Evolutionary conservation across 2,888 invertebrate species (phyloP).

Genomic region (Leucophora obtusa): DNA sequence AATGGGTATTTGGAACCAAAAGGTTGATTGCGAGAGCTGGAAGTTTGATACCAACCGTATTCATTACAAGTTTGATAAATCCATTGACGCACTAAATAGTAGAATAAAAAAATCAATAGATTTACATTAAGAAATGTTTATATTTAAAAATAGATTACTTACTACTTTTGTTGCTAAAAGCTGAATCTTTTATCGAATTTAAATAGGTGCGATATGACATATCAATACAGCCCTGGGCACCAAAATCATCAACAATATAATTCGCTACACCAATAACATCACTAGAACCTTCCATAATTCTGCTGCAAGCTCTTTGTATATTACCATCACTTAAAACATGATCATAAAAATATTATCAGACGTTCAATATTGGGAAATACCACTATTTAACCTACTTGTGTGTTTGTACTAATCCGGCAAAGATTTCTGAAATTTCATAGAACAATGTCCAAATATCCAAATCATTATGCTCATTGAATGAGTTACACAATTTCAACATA

Average conservation of each 20-base stretch:
- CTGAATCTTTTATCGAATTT: slow-evolving; percentile 63
- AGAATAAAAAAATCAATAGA: neutral
- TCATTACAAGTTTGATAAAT: slow-evolving; percentile 91
- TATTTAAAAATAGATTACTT: slow-evolving; percentile 52
- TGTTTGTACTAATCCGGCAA: slow-evolving; percentile 74
- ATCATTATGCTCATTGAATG: slow-evolving; percentile 72
- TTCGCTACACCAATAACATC: slow-evolving; percentile 71
- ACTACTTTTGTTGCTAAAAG: slow-evolving; percentile 68
- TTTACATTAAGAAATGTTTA: neutral
- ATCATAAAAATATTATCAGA: neutral
- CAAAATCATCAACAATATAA: slow-evolving; percentile 67
- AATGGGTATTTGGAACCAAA: slow-evolving; percentile 78
- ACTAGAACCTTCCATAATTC: slow-evolving; percentile 70
- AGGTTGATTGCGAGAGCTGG: slow-evolving; percentile 81
- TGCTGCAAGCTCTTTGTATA: slow-evolving; percentile 70
- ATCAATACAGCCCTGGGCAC: slow-evolving; percentile 67
- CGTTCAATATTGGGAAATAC: neutral
- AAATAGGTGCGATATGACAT: slow-evolving; percentile 71
- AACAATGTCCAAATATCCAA: slow-evolving; percentile 75
- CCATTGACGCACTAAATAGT: slow-evolving; percentile 82
- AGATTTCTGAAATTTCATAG: slow-evolving; percentile 73
- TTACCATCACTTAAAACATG: slow-evolving; percentile 67
- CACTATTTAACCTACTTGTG: slow-evolving; percentile 70
- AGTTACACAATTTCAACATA: slow-evolving; percentile 73
- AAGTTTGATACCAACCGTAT: slow-evolving; percentile 90